phyloP scores from a whole-genome alignment of 1,140 invertebrate species.

The Choristoneura fumiferana region DNA sequence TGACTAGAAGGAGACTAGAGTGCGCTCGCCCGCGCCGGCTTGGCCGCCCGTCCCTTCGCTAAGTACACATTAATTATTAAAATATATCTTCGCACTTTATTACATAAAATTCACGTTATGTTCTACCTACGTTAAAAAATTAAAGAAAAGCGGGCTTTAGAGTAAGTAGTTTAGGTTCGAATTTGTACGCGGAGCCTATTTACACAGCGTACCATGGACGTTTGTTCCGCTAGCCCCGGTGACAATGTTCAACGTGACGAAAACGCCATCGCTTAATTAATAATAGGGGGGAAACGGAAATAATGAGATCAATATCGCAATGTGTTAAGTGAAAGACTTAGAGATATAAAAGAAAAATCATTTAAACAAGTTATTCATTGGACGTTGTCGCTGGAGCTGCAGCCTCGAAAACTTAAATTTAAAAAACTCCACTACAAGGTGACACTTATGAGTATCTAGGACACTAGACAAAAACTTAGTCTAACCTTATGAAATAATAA shows the following conservation, averaged over 20 bases:
- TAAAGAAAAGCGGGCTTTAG: slow-evolving; percentile 69
- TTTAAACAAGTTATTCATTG: slow-evolving; percentile 28
- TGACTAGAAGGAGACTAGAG: slow-evolving; percentile 18
- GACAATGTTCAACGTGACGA: slow-evolving; percentile 39
- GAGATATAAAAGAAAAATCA: slow-evolving; percentile 28
- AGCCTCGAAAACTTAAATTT: slow-evolving; percentile 70
- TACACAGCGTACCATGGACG: slow-evolving; percentile 77
- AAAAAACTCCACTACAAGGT: slow-evolving; percentile 68
- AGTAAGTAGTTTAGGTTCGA: slow-evolving; percentile 68
- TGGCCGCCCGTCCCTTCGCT: slow-evolving; percentile 68
- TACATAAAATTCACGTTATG: slow-evolving; percentile 78
- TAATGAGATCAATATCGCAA: slow-evolving; percentile 54
- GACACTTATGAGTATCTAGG: slow-evolving; percentile 70
- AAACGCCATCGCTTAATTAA: slow-evolving; percentile 40
- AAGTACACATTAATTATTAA: slow-evolving; percentile 77
- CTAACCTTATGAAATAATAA: slow-evolving; percentile 64
- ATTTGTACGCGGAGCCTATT: slow-evolving; percentile 74
- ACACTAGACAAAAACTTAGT: slow-evolving; percentile 73
- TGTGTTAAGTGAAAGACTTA: slow-evolving; percentile 31
- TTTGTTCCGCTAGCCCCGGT: slow-evolving; percentile 59
- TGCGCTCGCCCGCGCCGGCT: slow-evolving; percentile 68
- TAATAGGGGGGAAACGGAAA: slow-evolving; percentile 27
- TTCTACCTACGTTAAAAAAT: slow-evolving; percentile 74
- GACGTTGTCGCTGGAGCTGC: slow-evolving; percentile 46
- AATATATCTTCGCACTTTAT: slow-evolving; percentile 78